These are phyloP conservation scores for Botia almorhae DNA, from an alignment of 2,797 vertebrate species.

Conservation along the genomic window DNA sequence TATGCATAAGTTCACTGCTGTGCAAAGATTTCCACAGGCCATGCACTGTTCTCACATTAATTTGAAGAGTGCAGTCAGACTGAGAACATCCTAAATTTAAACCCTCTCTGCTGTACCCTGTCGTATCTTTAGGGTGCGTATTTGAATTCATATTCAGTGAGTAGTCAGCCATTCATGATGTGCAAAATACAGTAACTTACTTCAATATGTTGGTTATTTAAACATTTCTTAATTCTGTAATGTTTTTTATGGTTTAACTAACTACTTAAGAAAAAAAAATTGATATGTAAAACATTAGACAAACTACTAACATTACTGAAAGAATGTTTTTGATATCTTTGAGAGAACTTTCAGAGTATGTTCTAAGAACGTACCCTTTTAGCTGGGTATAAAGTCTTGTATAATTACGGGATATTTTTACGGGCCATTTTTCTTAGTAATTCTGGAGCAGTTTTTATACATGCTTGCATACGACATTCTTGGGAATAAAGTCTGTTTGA, in stretches of 20 bases:
- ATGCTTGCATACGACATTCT: not conserved
- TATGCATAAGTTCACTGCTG: conserved; percentile 31
- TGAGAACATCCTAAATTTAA: not conserved
- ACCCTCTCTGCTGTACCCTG: not conserved
- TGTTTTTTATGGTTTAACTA: not conserved
- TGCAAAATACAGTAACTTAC: conserved; percentile 10
- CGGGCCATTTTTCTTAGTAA: no score
- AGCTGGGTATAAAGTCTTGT: no score
- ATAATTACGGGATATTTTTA: no score
- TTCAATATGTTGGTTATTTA: not conserved
- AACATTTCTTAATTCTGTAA: no score
- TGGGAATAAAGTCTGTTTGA: no score
- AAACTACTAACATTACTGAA: no score
- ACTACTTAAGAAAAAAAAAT: no score
- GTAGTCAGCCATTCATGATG: not conserved
- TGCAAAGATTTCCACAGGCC: conserved; percentile 43
- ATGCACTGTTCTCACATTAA: conserved; percentile 24
- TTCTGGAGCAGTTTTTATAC: no score
- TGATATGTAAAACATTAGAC: no score
- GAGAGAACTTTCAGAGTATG: no score
- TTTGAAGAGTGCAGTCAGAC: not conserved
- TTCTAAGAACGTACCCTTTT: no score
- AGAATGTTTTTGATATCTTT: no score
- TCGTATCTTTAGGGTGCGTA: not conserved
- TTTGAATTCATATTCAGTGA: not conserved